These are phyloP conservation scores for Calidris pugnax DNA, from an alignment of 2,113 vertebrate species.

Conservation along the genomic window DNA sequence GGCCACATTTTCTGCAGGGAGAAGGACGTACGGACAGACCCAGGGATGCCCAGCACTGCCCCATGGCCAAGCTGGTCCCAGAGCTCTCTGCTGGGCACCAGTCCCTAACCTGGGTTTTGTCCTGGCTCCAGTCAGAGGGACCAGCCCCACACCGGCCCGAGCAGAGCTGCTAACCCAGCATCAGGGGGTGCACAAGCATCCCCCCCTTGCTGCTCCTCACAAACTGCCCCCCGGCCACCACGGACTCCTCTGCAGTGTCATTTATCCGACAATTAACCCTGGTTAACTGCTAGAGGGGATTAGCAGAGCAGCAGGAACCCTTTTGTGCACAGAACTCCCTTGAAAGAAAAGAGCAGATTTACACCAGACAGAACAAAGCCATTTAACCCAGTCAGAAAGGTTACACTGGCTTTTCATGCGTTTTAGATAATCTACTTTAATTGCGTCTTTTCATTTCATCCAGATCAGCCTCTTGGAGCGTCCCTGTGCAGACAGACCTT, in stretches of 20 bases:
- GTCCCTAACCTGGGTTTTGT: background rate
- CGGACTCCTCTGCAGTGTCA: background rate
- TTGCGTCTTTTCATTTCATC: background rate
- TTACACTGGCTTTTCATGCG: background rate
- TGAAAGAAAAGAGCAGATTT: background rate
- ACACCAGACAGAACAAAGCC: accelerated
- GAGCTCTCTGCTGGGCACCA: background rate
- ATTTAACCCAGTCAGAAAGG: background rate
- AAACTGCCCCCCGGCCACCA: background rate
- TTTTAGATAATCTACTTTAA: background rate
- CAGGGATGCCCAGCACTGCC: background rate
- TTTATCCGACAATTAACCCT: background rate
- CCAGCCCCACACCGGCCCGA: background rate
- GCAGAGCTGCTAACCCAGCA: background rate
- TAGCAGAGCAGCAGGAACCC: background rate
- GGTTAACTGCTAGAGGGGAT: background rate
- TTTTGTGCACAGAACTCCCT: background rate
- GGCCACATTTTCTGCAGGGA: background rate
- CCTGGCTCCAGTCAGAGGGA: background rate
- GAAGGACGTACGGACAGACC: background rate
- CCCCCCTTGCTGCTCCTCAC: background rate
- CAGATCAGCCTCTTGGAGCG: background rate
- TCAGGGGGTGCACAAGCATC: background rate
- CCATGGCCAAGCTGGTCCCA: background rate
- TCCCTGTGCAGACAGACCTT: background rate